phyloP scores from a whole-genome alignment of 2,797 vertebrate species.

The Paguma larvata region DNA sequence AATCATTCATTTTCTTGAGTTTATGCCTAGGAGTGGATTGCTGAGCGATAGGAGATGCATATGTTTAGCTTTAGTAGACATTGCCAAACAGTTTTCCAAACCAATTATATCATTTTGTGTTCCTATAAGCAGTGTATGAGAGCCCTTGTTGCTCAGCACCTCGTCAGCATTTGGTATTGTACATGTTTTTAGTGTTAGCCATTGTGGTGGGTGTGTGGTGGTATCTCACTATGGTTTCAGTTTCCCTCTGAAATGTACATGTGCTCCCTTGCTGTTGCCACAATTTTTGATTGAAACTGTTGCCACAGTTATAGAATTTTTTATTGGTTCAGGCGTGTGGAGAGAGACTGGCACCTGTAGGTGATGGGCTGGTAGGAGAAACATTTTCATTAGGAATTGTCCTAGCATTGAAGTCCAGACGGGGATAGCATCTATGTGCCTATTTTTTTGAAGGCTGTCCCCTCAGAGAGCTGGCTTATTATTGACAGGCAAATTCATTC shows the following conservation, averaged over 20 bases:
- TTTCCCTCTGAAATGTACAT: not conserved
- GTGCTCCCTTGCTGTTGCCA: not conserved
- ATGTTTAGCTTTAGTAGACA: not conserved
- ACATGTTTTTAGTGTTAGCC: constrained; percentile 32
- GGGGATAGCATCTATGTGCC: not conserved
- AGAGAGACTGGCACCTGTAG: not conserved
- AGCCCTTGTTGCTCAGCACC: not conserved
- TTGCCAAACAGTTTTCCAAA: constrained; percentile 42
- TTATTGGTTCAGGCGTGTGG: constrained; percentile 27
- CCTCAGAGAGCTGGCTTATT: constrained; percentile 10
- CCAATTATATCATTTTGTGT: not conserved
- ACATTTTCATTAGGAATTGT: not conserved
- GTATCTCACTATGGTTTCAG: not conserved
- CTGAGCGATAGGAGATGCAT: not conserved
- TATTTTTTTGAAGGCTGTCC: not conserved
- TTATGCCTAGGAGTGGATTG: not conserved
- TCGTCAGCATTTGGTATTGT: constrained; percentile 12
- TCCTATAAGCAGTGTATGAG: not conserved
- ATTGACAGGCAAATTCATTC: not conserved
- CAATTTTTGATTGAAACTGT: not conserved
- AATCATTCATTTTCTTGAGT: constrained; percentile 55
- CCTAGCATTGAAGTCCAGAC: not conserved
- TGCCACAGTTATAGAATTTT: constrained; percentile 22
- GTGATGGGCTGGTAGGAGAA: not conserved
- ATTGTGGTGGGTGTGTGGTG: not conserved